A percentile compares a stretch with the other conserved stretches of the same genome.
Conservation (phyloP, 1,140 invertebrate genomes). For the Chrysopa pallens region DNA sequence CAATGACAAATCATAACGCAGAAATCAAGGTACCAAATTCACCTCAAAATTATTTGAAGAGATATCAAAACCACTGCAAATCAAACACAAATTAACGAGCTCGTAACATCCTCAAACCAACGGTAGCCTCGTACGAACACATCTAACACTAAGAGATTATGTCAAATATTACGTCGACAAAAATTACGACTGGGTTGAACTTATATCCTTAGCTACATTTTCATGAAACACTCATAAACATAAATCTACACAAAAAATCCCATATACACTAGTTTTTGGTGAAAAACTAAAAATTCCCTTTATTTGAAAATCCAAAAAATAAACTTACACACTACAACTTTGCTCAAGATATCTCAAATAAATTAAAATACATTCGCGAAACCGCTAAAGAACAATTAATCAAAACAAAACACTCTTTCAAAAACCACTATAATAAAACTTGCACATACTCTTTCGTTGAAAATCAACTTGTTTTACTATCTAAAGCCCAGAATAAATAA, state of each 20-base stretch:
- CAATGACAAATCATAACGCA: no score
- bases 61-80: slow-evolving; percentile 11
- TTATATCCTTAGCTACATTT: slow-evolving; percentile 18
- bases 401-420: no score
- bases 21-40: no score
- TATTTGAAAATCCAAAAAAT: slow-evolving; percentile 8
- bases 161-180: slow-evolving; percentile 14
- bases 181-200: slow-evolving; percentile 16
- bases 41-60: no score
- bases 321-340: slow-evolving; percentile 17
- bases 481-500: slow-evolving; percentile 3
- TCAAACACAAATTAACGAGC: slow-evolving; percentile 10
- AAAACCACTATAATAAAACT: slow-evolving; percentile 11
- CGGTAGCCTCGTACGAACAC: slow-evolving; percentile 17
- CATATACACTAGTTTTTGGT: slow-evolving; percentile 23
- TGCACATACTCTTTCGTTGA: slow-evolving; percentile 7
- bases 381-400: slow-evolving; percentile 14
- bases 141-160: slow-evolving; percentile 15
- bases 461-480: slow-evolving; percentile 7
- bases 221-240: slow-evolving; percentile 21
- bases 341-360: slow-evolving; percentile 13
- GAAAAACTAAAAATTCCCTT: slow-evolving; percentile 12
- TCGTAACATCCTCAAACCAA: slow-evolving; percentile 18
- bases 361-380: slow-evolving; percentile 13
- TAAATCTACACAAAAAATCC: slow-evolving; percentile 17